Base-by-base conservation (phyloP, 2,888 invertebrate species). In the Orthonevra nobilis region DNA sequence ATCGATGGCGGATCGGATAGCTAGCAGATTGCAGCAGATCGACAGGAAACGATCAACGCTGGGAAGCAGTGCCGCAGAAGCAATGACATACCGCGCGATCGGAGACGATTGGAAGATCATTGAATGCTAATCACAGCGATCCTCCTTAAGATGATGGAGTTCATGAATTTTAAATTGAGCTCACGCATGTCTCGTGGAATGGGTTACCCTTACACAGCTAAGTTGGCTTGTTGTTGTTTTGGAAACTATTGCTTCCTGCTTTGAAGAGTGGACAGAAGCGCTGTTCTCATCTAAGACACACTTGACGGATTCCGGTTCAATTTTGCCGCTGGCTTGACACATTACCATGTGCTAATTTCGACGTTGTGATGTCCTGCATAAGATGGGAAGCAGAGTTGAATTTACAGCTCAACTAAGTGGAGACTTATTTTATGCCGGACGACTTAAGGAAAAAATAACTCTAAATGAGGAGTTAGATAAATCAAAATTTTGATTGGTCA, bases 381-480 rank as follows among this genome's bases (percentile, higher is more conserved):
- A 14, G 23, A 30, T 1, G n/a, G 10, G 15, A 40, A 14, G 40
- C 50, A 46, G 56, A 23, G 17, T 42, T 40, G 32, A 56, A 64
- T 72, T 64, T 72, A 58, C 64, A 34, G 23, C 34, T 44, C 30
- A 54, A 34, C 32, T 32, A 23, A 42, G 28, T 38, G 34, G 28
- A 36, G 17, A 28, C 48, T 44, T 26, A 44, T 50, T 56, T 50
- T 34, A 36, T 12, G 42, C 19, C 26, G 48, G 19, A 32, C 34
- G 52, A 26, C 26, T 30, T 32, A 20, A 54, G 32, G 38, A 34
- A 42, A 58, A 50, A 68, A 66, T 72, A 23, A 23, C 23, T 23
- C 23, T 66, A 79, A 79, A 79, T 79, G n/a, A n/a, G n/a, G n/a
- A n/a, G n/a, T 73, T 23, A 61, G 66, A 79, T 79, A 79, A 79